Percentiles rank a stretch among this genome's conserved stretches.
phyloP scores from a whole-genome alignment of 1,140 invertebrate species.

The Zaprionus ghesquierei region DNA sequence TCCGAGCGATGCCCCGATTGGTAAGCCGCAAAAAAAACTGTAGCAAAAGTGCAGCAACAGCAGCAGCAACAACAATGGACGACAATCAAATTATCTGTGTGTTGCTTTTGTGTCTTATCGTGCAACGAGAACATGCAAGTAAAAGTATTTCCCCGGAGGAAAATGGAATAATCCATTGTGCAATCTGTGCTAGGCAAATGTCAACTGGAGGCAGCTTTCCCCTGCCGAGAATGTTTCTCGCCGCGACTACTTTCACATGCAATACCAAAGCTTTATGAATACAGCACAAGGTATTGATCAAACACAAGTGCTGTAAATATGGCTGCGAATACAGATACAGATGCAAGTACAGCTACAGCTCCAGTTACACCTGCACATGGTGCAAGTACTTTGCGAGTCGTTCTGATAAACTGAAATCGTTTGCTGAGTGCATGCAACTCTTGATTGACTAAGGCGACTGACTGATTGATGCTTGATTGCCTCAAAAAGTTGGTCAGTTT shows the following conservation, averaged over 20 bases:
- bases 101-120: not conserved
- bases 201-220: constrained; percentile 58
- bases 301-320: constrained; percentile 51
- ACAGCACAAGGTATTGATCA: constrained; percentile 57
- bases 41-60: constrained; percentile 65
- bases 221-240: constrained; percentile 66
- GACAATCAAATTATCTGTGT: constrained; percentile 64
- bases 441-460: constrained; percentile 31
- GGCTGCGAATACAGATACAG: not conserved
- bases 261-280: constrained; percentile 44
- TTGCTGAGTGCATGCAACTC: constrained; percentile 56
- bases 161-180: not conserved
- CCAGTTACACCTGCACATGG: constrained; percentile 7
- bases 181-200: constrained; percentile 46
- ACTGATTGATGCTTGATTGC: constrained; percentile 23
- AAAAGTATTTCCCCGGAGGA: not conserved
- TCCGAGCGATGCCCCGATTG: constrained; percentile 31
- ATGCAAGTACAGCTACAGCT: constrained; percentile 4
- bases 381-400: constrained; percentile 40
- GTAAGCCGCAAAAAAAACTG: constrained; percentile 72
- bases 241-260: constrained; percentile 67
- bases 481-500: constrained; percentile 65
- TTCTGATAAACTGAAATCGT: constrained; percentile 27
- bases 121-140: not conserved
- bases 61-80: constrained; percentile 62